phyloP scores from a whole-genome alignment of 2,888 invertebrate genomes.

The Caenorhabditis sp. region DNA sequence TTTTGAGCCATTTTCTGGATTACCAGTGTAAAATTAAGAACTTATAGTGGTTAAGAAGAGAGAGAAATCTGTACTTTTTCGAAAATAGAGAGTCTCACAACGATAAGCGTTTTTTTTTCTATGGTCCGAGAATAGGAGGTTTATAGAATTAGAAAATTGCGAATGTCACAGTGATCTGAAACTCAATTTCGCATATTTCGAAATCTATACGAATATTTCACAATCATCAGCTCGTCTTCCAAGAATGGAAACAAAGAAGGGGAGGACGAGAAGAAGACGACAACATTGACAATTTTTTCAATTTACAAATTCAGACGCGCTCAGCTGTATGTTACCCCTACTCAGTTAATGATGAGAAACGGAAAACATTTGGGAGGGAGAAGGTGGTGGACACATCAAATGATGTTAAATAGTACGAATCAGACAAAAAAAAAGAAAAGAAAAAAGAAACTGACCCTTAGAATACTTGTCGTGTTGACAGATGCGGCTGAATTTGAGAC shows the following conservation, averaged over 20 bases:
- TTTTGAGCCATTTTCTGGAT: too few species aligned
- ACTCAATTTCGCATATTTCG: not conserved
- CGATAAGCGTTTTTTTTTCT: too few species aligned
- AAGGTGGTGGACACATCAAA: conserved; percentile 7
- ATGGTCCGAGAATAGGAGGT: too few species aligned
- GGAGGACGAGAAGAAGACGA: not conserved
- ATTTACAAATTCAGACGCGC: conserved; percentile 8
- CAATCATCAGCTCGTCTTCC: not conserved
- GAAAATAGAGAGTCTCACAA: too few species aligned
- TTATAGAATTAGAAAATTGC: too few species aligned
- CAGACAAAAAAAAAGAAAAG: conserved; percentile 3
- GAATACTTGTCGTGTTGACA: conserved; percentile 67
- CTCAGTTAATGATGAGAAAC: not conserved
- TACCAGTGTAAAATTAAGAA: too few species aligned
- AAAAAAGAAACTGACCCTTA: conserved; percentile 56
- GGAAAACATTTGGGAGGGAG: conserved; percentile 5
- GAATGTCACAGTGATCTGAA: too few species aligned
- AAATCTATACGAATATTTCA: not conserved
- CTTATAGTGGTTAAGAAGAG: too few species aligned
- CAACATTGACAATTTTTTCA: conserved; percentile 11
- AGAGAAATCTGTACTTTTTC: too few species aligned
- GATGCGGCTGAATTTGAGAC: conserved; percentile 67
- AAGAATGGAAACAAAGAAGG: not conserved
- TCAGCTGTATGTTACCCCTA: not conserved
- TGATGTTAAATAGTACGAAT: not conserved